Evolutionary conservation across 2,888 invertebrate species (phyloP), one percentile per base, ranked within the genome.

Genomic region (Acanthosepion pharaonis): DNA sequence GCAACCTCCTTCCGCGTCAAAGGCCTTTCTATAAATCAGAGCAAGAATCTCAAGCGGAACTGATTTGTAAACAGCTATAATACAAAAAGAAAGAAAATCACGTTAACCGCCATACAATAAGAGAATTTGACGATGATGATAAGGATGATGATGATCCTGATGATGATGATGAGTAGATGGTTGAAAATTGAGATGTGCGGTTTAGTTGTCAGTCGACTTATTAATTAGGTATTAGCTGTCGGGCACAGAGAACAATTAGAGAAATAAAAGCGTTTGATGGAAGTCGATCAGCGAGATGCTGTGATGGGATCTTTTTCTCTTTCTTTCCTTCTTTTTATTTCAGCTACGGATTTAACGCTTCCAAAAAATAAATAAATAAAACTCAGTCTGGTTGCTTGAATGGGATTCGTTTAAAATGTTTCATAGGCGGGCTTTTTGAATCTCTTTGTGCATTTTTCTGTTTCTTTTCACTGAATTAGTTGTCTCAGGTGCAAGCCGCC

Each of bases 391-490:
- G 78, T 78, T 78, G 78, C 78, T n/a, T 78, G 78, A n/a, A 78
- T 78, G n/a, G 9, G 78, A 33, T n/a, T 78, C 23, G 78, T 78
- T 78, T 11, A 78, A n/a, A 78, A n/a, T 78, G 78, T 78, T 78
- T 78, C 33, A 78, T 78, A 78, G n/a, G 78, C 78, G 78, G 78
- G 78, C n/a, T 78, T 78, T 78, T 78, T 78, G n/a, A 78, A 78
- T 78, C 78, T 42, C 42, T 42, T 42, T 42, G 42, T 42, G 42
- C 42, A 42, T 42, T 28, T 78, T 8, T 25, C 9, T 25, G 28
- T 11, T 9, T 25, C 28, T 64, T 28, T 78, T n/a, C 9, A 11
- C 1, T 78, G 11, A 28, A 1, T 28, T 28, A 11, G 28, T 78
- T 78, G 9, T 78, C 25, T 78, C 8, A 28, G 5, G 78, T 11